Base-by-base conservation (phyloP, 1,140 invertebrate genomes). In the Drosophila funebris region DNA sequence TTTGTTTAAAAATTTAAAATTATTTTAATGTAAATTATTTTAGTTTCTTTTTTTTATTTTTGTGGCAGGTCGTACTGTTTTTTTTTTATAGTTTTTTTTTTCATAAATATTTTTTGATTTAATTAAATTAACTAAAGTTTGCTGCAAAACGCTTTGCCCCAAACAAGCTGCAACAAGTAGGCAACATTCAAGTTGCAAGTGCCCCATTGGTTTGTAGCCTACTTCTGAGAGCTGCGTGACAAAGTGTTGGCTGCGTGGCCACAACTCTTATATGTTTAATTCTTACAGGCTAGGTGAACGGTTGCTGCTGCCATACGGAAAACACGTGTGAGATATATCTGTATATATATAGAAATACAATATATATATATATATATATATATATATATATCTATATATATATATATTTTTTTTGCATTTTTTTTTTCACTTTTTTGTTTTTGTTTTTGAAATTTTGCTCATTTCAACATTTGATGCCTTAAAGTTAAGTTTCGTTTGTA, bases 51-150 rank as follows among this genome's bases (percentile, higher is more conserved):
- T 14, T 36, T 66, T 58, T 18, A 27, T 63, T 80, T 62, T 76
- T 82, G 81, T 85, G 81, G 81, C 81, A 85, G 81, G 81, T 85
- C 82, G 82, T 85, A 87, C 81, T 85, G 81, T 85, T 84, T 33
- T 78, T 50, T 54, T 50, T 58, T 9, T 27, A 48, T 54, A 53
- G 3, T 27, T 44, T 43, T 13, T 36, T 69, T n/a, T 68, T 52
- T 27, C 29, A 20, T 54, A 37, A 53, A 54, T 63, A 39, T 27
- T 8, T 27, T 53, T 54, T 18, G 18, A 24, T 50, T 52, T n/a
- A n/a, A n/a, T n/a, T n/a, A n/a, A 46, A 61, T 67, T 50, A 72
- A 72, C 66, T 72, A 58, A 67, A 58, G 13, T 54, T 22, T 31
- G 13, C 37, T 46, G 29, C 18, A 46, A 56, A 13, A 22, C 22